These are phyloP conservation scores for Hoplostethus atlanticus DNA, from an alignment of 2,797 vertebrate species.

Conservation along the genomic window DNA sequence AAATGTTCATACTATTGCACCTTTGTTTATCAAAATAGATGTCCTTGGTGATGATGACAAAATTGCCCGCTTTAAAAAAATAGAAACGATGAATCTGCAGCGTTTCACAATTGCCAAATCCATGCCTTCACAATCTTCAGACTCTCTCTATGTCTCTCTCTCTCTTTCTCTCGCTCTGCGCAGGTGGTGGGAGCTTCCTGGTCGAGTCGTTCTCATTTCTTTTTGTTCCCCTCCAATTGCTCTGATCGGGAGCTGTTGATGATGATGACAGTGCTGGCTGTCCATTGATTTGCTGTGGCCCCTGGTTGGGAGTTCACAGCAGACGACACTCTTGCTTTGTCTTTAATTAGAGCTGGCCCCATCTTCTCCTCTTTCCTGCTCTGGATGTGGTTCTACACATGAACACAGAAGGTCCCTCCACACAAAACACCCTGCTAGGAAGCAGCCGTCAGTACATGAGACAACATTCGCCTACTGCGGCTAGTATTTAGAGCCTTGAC, in stretches of 20 bases:
- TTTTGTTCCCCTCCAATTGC: constrained; percentile 85
- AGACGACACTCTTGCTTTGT: constrained; percentile 80
- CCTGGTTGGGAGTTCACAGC: constrained; percentile 81
- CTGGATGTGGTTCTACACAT: constrained; percentile 75
- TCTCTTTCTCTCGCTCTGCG: constrained; percentile 61
- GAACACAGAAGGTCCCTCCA: constrained; percentile 65
- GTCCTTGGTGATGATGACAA: constrained; percentile 72
- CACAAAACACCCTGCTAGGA: constrained; percentile 68
- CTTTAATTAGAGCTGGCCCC: constrained; percentile 83
- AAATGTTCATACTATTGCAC: constrained; percentile 55
- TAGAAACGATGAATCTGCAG: constrained; percentile 62
- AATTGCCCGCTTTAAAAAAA: constrained; percentile 60
- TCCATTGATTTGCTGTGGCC: constrained; percentile 85
- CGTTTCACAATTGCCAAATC: constrained; percentile 51
- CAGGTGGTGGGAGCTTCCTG: constrained; percentile 82
- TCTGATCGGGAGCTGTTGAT: constrained; percentile 79
- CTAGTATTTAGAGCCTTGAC: constrained; percentile 40
- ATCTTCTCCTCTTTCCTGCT: constrained; percentile 70
- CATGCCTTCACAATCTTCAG: constrained; percentile 50
- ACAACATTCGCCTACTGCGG: constrained; percentile 39
- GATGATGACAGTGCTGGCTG: constrained; percentile 82
- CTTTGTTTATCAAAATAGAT: constrained; percentile 77
- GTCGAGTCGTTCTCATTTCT: constrained; percentile 79
- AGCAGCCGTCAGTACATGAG: constrained; percentile 37
- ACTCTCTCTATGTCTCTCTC: constrained; percentile 41